Evolutionary conservation across 2,113 vertebrate genomes (phyloP), one percentile per base, ranked within the genome.

Genomic region (Rhea americana): DNA sequence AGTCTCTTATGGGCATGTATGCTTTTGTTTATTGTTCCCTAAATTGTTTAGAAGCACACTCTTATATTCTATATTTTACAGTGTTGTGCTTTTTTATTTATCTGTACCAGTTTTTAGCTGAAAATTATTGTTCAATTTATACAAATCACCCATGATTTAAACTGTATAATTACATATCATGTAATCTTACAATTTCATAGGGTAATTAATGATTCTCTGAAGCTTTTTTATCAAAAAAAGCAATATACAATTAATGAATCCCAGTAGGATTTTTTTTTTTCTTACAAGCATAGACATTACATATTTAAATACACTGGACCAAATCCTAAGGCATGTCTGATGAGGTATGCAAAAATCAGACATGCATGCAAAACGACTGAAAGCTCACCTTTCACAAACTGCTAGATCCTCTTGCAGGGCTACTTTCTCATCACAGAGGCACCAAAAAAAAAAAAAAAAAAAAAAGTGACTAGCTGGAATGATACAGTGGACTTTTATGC

Each of bases 51-150:
- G 59, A 91, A 96, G 95, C 90, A 94, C 88, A 95, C n/a, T 81
- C 87, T 96, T 88, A 76, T 21, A 86, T 56, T 94, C 62, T 91
- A 47, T 87, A 94, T 94, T 94, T 91, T 95, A 97, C 50, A 96
- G 62, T 19, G 68, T 94, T 98, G 97, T 97, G 96, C 97, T 97
- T 97, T 95, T 96, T 92, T 66, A 94, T 90, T 97, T 96, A 95
- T 73, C 86, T 92, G 90, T 95, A 95, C 83, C 90, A 89, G 11
- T 59, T 95, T 95, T 94, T 87, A 96, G 53, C 70, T 97, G 94
- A 95, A 97, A 97, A 93, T 85, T 91, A 95, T 74, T 92, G 47
- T 94, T 96, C 89, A 70, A 9, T 91, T 95, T 96, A 90, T 80
- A 97, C 74, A 97, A 82, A 82, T 93, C 89, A 93, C 71, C 92